Evolutionary conservation across 2,113 vertebrate species (phyloP).

Genomic region (Lethenteron camtschaticum): DNA sequence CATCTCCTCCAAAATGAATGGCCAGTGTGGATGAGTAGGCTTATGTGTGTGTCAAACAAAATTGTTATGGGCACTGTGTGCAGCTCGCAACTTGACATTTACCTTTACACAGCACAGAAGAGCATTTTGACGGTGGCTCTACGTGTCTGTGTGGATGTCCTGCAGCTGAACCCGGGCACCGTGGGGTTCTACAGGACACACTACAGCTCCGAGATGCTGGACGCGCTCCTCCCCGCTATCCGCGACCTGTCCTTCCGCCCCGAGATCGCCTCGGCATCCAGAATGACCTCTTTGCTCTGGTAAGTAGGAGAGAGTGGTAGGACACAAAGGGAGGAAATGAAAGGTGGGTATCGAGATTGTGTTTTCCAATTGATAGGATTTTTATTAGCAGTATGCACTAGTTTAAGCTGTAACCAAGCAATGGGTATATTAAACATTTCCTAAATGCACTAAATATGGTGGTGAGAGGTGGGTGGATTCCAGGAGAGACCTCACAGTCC

Average conservation of each 20-base stretch:
- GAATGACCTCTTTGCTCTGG: slow-evolving; percentile 91
- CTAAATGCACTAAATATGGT: too few relatives aligned
- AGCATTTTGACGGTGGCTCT: too few relatives aligned
- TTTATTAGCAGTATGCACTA: too few relatives aligned
- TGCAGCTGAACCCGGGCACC: slow-evolving; percentile 71
- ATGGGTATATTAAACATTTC: too few relatives aligned
- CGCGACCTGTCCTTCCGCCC: slow-evolving; percentile 63
- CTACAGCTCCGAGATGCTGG: slow-evolving; percentile 68
- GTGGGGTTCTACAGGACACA: slow-evolving; percentile 93
- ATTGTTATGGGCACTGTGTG: background rate
- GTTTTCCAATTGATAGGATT: too few relatives aligned
- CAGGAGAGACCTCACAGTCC: too few relatives aligned
- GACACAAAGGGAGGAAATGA: too few relatives aligned
- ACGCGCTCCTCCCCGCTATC: slow-evolving; percentile 61
- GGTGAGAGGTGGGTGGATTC: too few relatives aligned
- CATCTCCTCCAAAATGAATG: too few relatives aligned
- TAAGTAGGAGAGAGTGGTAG: slow-evolving; percentile 19
- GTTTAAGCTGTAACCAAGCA: too few relatives aligned
- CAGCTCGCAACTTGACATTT: background rate
- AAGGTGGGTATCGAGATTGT: too few relatives aligned
- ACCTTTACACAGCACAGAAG: background rate
- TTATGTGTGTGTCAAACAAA: background rate
- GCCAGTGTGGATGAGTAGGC: background rate
- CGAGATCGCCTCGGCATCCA: slow-evolving; percentile 86
- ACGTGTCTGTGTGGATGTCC: background rate